phyloP scores from a whole-genome alignment of 2,888 invertebrate species.

The Agrypnus murinus region DNA sequence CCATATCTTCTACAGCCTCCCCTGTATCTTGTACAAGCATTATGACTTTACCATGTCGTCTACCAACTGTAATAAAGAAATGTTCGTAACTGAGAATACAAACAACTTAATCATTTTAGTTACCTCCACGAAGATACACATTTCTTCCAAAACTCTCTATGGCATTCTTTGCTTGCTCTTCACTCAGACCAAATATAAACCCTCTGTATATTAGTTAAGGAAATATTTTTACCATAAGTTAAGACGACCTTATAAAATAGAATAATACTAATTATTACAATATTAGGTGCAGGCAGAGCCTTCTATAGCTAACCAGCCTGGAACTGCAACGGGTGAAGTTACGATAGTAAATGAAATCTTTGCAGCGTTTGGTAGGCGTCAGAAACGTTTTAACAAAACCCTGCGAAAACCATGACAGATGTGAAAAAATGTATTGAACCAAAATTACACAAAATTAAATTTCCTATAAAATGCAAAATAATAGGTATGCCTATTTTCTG shows the following conservation, averaged over 20 bases:
- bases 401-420: too few relatives aligned
- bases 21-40: constrained; percentile 71
- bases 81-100: not conserved
- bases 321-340: too few relatives aligned
- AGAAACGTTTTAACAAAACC: too few relatives aligned
- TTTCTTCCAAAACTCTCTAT: constrained; percentile 75
- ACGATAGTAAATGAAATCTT: too few relatives aligned
- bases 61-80: constrained; percentile 67
- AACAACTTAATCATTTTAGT: constrained; percentile 54
- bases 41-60: constrained; percentile 73
- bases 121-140: constrained; percentile 80
- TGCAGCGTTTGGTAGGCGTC: too few relatives aligned
- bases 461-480: too few relatives aligned
- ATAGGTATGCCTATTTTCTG: too few relatives aligned
- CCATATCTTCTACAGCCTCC: constrained; percentile 46
- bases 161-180: constrained; percentile 80
- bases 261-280: not conserved
- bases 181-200: constrained; percentile 81
- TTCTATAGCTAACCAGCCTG: too few relatives aligned
- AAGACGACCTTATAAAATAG: too few relatives aligned
- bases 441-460: too few relatives aligned
- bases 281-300: too few relatives aligned
- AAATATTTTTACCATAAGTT: constrained; percentile 1
- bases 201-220: constrained; percentile 70
- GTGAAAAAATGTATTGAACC: too few relatives aligned